Percentiles rank a stretch among this genome's conserved stretches.
Conservation (phyloP, 2,113 vertebrate species). For the Triplophysa dalaica region DNA sequence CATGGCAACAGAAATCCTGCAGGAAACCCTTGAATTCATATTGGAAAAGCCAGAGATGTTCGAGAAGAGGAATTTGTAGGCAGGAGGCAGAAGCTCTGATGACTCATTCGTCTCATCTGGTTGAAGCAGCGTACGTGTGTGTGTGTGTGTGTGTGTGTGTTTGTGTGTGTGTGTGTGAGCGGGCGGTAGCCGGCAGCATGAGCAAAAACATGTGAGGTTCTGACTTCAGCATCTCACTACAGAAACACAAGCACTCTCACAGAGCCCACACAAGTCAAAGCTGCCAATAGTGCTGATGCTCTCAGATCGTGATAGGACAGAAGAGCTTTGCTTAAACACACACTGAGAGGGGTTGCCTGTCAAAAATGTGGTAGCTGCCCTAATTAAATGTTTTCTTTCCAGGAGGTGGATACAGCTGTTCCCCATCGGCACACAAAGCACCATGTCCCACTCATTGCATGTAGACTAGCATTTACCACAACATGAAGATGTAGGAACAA, state of each 20-base stretch:
- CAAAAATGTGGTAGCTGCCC: conserved; percentile 6
- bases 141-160: background rate
- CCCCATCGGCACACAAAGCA: background rate
- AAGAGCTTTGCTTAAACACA: conserved; percentile 36
- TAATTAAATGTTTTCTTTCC: conserved; percentile 20
- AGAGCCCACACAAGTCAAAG: background rate
- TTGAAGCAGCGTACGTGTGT: background rate
- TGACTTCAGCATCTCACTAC: conserved; percentile 45
- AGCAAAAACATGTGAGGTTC: conserved; percentile 39
- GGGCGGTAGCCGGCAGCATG: conserved; percentile 30
- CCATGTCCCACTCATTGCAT: background rate
- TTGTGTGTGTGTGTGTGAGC: conserved; percentile 24
- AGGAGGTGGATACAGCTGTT: conserved; percentile 21
- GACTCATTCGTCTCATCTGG: conserved; percentile 59
- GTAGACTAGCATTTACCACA: conserved; percentile 26
- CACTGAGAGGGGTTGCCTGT: conserved; percentile 14
- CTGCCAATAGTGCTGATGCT: conserved; percentile 23
- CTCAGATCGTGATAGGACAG: conserved; percentile 25
- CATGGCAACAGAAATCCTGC: background rate
- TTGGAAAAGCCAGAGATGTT: conserved; percentile 7
- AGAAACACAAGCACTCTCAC: conserved; percentile 33
- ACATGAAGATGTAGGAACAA: background rate
- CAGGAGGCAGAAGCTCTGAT: conserved; percentile 48
- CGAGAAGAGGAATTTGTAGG: conserved; percentile 40
- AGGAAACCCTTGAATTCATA: background rate